Base-by-base conservation (phyloP, 2,888 invertebrate species). In the Archips xylosteana region DNA sequence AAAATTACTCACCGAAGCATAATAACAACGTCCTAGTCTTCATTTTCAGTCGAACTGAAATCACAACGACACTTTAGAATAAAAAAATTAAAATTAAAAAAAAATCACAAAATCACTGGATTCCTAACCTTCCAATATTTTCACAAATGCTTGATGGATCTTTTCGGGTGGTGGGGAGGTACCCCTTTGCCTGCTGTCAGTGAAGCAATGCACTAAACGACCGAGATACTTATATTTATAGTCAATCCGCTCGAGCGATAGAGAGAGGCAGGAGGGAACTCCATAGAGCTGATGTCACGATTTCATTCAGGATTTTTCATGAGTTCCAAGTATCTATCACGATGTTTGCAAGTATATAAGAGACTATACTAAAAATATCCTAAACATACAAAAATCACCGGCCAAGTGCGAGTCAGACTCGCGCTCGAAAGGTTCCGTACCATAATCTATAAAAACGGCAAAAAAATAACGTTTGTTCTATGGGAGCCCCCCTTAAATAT, bases 11-110 rank as follows among this genome's bases (percentile, higher is more conserved):
- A 94, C 94, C 91, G 75, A 92, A 78, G 78, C 89, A 92, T 68
- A 94, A 82, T 76, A 94, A 80, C 64, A 92, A 79, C 72, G 88
- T 86, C 79, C 86, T 86, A 77, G 85, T 84, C 89, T 87, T 90
- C 92, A 94, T 93, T 77, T 83, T 83, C 87, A 90, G 90, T 89
- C 92, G 89, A 89, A 92, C 94, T 93, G 94, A 92, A 92, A 92
- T 82, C 85, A 83, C 85, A 89, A 84, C 82, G 81, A 80, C 82
- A 85, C 83, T 80, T 78, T 77, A 75, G 76, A 75, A 68, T 74
- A 77, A 74, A 77, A 75, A 71, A 76, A 68, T 23, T 2, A 59
- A 71, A 73, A 75, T 65, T 65, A 39, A 77, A 74, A 79, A 71
- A 75, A 65, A 64, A 76, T 32, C 74, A 77, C 72, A 75, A 76